phyloP scores from a whole-genome alignment of 2,888 invertebrate genomes.

The Byasa hedistus region DNA sequence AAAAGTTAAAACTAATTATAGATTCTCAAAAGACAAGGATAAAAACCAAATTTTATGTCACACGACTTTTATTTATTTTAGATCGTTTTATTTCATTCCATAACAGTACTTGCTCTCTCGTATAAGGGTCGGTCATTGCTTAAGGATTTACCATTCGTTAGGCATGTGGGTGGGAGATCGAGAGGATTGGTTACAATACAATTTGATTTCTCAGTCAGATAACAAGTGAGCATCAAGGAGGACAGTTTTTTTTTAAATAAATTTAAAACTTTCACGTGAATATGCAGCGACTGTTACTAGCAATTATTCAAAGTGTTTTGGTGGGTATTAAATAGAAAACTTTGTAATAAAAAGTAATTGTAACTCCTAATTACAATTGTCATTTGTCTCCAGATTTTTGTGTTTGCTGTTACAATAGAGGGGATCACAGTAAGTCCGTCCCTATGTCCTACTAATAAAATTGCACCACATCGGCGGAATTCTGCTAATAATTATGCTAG shows the following conservation, averaged over 20 bases:
- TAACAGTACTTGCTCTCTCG: constrained; percentile 40
- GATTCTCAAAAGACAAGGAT: neutral
- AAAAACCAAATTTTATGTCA: neutral
- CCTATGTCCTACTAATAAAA: constrained; percentile 70
- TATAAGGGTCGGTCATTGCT: constrained; percentile 58
- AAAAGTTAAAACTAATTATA: no score
- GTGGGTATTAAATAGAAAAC: constrained; percentile 26
- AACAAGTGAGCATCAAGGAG: constrained; percentile 46
- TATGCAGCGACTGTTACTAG: constrained; percentile 12
- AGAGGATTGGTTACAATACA: constrained; percentile 51
- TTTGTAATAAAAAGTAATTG: constrained; percentile 16
- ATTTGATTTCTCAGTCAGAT: constrained; percentile 52
- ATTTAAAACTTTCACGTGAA: constrained; percentile 13
- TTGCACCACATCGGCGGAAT: constrained; percentile 60
- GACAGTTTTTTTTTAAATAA: constrained; percentile 37
- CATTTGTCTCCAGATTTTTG: constrained; percentile 42
- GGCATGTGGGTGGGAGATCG: constrained; percentile 59
- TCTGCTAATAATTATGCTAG: constrained; percentile 41
- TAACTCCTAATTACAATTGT: constrained; percentile 10
- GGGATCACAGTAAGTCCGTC: constrained; percentile 59
- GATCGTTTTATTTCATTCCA: constrained; percentile 42
- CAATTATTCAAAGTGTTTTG: constrained; percentile 26
- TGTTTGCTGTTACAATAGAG: constrained; percentile 43
- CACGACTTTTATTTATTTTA: constrained; percentile 30
- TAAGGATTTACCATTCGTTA: constrained; percentile 57